These are phyloP conservation scores for Acheta domesticus DNA, from an alignment of 2,888 invertebrate species.

Conservation along the genomic window DNA sequence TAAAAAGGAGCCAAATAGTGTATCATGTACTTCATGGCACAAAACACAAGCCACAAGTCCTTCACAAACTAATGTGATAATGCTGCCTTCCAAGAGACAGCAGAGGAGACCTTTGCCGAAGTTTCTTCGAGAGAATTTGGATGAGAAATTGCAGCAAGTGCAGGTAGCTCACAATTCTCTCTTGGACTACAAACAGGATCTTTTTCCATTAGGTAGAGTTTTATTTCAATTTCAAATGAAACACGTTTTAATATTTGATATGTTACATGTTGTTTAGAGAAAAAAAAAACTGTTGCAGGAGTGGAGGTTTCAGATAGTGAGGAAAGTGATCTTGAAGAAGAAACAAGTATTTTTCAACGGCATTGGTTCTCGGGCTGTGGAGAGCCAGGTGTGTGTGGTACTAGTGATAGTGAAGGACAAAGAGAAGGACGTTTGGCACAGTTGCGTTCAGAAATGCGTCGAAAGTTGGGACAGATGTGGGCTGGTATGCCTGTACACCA, in stretches of 20 bases:
- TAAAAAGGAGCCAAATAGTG: slow-evolving; percentile 31
- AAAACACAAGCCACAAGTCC: slow-evolving; percentile 20
- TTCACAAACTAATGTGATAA: slow-evolving; percentile 24
- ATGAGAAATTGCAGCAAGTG: slow-evolving; percentile 61
- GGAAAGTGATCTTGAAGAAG: slow-evolving; percentile 48
- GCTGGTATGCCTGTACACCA: slow-evolving; percentile 40
- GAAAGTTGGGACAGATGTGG: slow-evolving; percentile 51
- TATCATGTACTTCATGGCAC: slow-evolving; percentile 22
- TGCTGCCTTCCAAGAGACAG: slow-evolving; percentile 32
- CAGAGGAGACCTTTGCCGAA: slow-evolving; percentile 27
- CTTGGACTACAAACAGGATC: slow-evolving; percentile 41
- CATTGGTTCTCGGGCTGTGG: slow-evolving; percentile 47
- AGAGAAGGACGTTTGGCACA: slow-evolving; percentile 46
- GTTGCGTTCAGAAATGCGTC: slow-evolving; percentile 48
- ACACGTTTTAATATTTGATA: not conserved
- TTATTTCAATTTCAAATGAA: not conserved
- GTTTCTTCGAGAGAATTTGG: slow-evolving; percentile 39
- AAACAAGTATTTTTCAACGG: slow-evolving; percentile 42
- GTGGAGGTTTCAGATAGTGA: slow-evolving; percentile 51
- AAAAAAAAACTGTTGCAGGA: slow-evolving; percentile 40
- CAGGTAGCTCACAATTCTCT: slow-evolving; percentile 43
- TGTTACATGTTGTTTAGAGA: not conserved
- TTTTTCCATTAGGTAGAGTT: slow-evolving; percentile 45
- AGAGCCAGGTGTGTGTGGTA: slow-evolving; percentile 42
- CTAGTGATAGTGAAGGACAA: slow-evolving; percentile 40